phyloP scores from a whole-genome alignment of 1,140 invertebrate species.

The Alviniconcha marisindica region DNA sequence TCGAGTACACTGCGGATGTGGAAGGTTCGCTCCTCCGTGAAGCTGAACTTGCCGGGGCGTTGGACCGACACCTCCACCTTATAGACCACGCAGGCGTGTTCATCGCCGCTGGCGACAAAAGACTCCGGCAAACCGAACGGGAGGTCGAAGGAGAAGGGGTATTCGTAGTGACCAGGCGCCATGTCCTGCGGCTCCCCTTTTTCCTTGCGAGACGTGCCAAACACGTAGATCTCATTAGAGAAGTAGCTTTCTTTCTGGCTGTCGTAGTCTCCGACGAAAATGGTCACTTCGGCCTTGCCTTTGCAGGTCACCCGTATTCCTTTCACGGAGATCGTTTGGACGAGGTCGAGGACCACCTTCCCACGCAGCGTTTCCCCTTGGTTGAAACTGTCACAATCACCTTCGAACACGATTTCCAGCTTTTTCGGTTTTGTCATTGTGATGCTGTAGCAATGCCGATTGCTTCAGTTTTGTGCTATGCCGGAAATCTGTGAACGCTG shows the following conservation, averaged over 20 bases:
- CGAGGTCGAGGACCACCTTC: neutral
- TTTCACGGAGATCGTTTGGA: neutral
- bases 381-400: neutral
- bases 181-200: neutral
- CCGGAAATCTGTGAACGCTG: too few species aligned
- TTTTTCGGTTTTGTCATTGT: neutral
- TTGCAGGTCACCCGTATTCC: neutral
- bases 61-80: neutral
- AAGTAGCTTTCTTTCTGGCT: neutral
- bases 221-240: neutral
- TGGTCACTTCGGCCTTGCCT: neutral
- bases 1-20: neutral
- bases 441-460: too few species aligned
- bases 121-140: neutral
- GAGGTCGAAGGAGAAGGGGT: neutral
- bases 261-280: constrained; percentile 11
- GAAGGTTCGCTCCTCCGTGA: neutral
- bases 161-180: neutral
- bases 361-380: neutral
- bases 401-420: neutral
- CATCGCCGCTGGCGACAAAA: neutral
- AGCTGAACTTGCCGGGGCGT: neutral
- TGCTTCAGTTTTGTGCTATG: too few species aligned
- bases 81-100: neutral
- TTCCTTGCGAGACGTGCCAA: neutral